phyloP scores from a whole-genome alignment of 2,797 vertebrate genomes.

The Gobionotothen gibberifrons region DNA sequence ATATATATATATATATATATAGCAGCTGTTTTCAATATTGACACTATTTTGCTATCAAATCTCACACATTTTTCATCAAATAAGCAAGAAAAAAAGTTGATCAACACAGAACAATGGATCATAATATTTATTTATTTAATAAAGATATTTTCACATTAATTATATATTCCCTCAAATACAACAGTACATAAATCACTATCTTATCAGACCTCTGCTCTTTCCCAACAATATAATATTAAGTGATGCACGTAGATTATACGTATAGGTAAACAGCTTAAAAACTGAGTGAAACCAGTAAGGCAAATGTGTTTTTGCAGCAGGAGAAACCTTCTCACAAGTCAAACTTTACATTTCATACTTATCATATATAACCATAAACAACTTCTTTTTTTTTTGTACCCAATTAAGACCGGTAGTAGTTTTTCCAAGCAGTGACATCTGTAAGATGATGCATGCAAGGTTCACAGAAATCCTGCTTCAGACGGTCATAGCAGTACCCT shows the following conservation, averaged over 20 bases:
- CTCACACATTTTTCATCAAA: neutral
- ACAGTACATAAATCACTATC: constrained; percentile 1
- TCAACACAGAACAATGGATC: constrained; percentile 13
- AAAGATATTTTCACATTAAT: constrained; percentile 54
- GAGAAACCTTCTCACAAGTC: constrained; percentile 19
- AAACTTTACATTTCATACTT: constrained; percentile 1
- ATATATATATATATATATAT: no score
- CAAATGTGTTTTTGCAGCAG: neutral
- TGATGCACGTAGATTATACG: constrained; percentile 44
- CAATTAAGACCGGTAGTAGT: neutral
- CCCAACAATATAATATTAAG: neutral
- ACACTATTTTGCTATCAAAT: neutral
- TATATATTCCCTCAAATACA: constrained; percentile 39
- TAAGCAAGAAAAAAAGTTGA: neutral
- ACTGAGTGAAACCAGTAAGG: constrained; percentile 8
- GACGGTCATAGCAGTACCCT: constrained; percentile 32
- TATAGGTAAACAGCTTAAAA: constrained; percentile 40
- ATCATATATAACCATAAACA: constrained; percentile 9
- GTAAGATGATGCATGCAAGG: constrained; percentile 2
- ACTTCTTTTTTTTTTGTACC: constrained; percentile 9
- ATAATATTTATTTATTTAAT: constrained; percentile 60
- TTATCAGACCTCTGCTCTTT: neutral
- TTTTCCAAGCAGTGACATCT: constrained; percentile 20
- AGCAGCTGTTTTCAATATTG: neutral
- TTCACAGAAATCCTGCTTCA: neutral